Evolutionary conservation across 1,140 invertebrate species (phyloP).

Genomic region (Lepidostoma basale): DNA sequence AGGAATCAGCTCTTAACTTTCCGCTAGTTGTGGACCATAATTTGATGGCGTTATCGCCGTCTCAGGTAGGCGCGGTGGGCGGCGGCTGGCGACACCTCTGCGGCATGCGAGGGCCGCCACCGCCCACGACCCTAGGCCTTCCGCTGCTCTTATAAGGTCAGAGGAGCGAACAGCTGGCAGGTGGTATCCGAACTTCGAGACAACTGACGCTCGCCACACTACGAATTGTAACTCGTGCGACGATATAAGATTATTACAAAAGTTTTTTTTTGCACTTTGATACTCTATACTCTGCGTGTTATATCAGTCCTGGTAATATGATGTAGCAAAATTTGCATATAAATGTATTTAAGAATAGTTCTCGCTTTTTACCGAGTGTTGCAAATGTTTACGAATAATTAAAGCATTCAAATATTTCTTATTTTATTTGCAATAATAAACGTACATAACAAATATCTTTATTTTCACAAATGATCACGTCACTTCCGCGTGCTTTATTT

Average conservation of each 20-base stretch:
- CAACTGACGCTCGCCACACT: background rate
- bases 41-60: background rate
- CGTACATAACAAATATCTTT: too few species aligned
- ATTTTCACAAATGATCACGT: too few species aligned
- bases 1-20: background rate
- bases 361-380: background rate
- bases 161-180: background rate
- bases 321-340: background rate
- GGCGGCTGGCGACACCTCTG: background rate
- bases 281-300: background rate
- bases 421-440: too few species aligned
- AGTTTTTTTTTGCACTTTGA: background rate
- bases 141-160: constrained; percentile 8
- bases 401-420: too few species aligned
- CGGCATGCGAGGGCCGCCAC: background rate
- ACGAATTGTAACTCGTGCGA: background rate
- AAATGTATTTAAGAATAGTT: background rate
- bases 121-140: background rate
- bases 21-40: background rate
- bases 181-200: background rate
- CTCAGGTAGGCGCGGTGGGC: background rate
- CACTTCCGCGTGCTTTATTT: too few species aligned
- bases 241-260: background rate
- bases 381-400: background rate
- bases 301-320: too few species aligned